Base-by-base conservation (phyloP, 2,113 vertebrate genomes). In the Lepus europaeus region DNA sequence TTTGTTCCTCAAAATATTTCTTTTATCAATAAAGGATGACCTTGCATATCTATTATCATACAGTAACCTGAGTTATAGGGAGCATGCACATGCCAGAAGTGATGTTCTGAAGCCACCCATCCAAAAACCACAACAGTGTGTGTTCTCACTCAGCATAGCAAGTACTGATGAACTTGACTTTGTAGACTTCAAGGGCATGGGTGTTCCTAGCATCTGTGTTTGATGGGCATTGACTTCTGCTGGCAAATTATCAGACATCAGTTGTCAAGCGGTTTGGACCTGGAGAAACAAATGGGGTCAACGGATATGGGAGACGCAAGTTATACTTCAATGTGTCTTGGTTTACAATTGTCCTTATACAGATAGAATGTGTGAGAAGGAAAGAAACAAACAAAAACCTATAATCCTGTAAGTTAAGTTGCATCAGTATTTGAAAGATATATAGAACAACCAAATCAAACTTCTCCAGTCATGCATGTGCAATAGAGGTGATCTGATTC, bases 31-130 rank as follows among this genome's bases (percentile, higher is more conserved):
- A 72, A 86, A 86, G 17, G 3, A 14, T 14, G 12, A 14, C 19
- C 5, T 91, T 39, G 45, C 5, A 16, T 53, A 7, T 23, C 63
- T 73, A 17, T 51, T 25, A 59, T 7, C 20, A 31, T n/a, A 19
- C 0, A 51, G 4, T 73, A 33, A 89, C 27, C 22, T 56, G 31
- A 23, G 1, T 6, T 6, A 53, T 13, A 17, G n/a, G 16, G 82
- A 19, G 19, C 4, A 59, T 72, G 45, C 45, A 45, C 56, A 53
- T 78, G 16, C 13, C 13, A 31, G 2, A n/a, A 51, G 2, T 82
- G 3, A 49, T 5, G 17, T 33, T 2, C 45, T 2, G 0, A 68
- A 63, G 19, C 2, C 25, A 17, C 17, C 20, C 10, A 59, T 17
- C 6, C 11, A 59, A 53, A 83, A 29, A 45, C 3, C 29, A 27